phyloP scores from a whole-genome alignment of 1,140 invertebrate species.

The Heliconius himera region DNA sequence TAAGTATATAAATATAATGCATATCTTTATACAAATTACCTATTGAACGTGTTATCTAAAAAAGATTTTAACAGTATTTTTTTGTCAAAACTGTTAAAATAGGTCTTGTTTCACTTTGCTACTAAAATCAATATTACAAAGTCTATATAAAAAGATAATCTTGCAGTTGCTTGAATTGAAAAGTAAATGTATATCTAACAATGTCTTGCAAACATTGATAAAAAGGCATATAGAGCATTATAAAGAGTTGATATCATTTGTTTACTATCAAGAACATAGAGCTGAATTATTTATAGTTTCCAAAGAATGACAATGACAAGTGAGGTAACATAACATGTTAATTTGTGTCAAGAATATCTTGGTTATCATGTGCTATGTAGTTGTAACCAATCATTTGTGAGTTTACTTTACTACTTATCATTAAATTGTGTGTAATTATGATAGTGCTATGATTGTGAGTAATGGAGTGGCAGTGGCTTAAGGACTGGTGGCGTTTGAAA shows the following conservation, averaged over 20 bases:
- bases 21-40: neutral
- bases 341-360: slow-evolving; percentile 75
- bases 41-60: neutral
- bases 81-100: neutral
- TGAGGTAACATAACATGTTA: slow-evolving; percentile 73
- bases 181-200: slow-evolving; percentile 21
- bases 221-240: slow-evolving; percentile 16
- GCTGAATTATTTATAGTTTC: slow-evolving; percentile 31
- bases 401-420: slow-evolving; percentile 55
- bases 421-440: slow-evolving; percentile 55
- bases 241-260: slow-evolving; percentile 28
- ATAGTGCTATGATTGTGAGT: slow-evolving; percentile 58
- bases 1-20: slow-evolving; percentile 52
- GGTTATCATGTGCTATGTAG: slow-evolving; percentile 64
- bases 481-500: slow-evolving; percentile 89
- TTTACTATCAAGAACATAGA: slow-evolving; percentile 37
- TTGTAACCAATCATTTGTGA: slow-evolving; percentile 62
- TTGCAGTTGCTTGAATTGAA: neutral
- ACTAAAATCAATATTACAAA: slow-evolving; percentile 22
- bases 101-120: neutral
- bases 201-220: slow-evolving; percentile 27
- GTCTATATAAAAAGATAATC: slow-evolving; percentile 30
- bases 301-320: slow-evolving; percentile 70
- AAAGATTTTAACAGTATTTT: neutral
- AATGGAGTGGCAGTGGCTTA: slow-evolving; percentile 89